Conservation (phyloP, 2,888 invertebrate species). For the Dioctria rufipes region DNA sequence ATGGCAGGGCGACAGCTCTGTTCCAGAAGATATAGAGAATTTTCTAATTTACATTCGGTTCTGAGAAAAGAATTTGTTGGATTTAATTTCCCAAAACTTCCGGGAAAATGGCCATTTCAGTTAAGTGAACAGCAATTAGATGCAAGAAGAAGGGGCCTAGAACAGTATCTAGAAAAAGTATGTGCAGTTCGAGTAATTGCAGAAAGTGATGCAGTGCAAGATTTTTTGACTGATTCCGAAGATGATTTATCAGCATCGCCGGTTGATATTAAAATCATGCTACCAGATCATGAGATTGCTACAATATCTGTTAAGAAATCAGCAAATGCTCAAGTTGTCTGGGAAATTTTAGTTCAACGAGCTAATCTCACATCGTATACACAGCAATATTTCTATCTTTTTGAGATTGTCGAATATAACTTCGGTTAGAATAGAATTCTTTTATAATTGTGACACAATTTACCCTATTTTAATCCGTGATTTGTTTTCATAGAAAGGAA, state of each 20-base stretch:
- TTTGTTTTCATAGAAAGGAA: constrained; percentile 80
- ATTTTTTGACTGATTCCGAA: constrained; percentile 94
- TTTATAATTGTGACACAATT: constrained; percentile 29
- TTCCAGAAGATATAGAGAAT: constrained; percentile 96
- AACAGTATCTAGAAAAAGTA: constrained; percentile 97
- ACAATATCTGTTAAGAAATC: constrained; percentile 91
- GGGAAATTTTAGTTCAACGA: constrained; percentile 87
- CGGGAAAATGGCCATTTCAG: constrained; percentile 98
- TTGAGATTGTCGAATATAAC: constrained; percentile 97
- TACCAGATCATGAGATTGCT: constrained; percentile 93
- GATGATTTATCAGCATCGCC: constrained; percentile 84
- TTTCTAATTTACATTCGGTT: constrained; percentile 88
- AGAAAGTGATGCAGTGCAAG: constrained; percentile 97
- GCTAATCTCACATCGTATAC: constrained; percentile 86
- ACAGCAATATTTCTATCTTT: constrained; percentile 93
- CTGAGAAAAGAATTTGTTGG: constrained; percentile 95
- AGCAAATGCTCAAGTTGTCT: constrained; percentile 92
- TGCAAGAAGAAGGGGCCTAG: constrained; percentile 93
- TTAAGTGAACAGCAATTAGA: constrained; percentile 98
- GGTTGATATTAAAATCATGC: constrained; percentile 83
- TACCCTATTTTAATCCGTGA: background rate
- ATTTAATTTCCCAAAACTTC: constrained; percentile 96
- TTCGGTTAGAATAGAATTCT: constrained; percentile 80
- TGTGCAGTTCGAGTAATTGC: constrained; percentile 98
- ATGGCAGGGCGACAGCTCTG: constrained; percentile 99